Percentiles rank a stretch among this genome's conserved stretches.
These are phyloP conservation scores for Melanargia galathea DNA, from an alignment of 2,888 invertebrate species.

Conservation along the genomic window DNA sequence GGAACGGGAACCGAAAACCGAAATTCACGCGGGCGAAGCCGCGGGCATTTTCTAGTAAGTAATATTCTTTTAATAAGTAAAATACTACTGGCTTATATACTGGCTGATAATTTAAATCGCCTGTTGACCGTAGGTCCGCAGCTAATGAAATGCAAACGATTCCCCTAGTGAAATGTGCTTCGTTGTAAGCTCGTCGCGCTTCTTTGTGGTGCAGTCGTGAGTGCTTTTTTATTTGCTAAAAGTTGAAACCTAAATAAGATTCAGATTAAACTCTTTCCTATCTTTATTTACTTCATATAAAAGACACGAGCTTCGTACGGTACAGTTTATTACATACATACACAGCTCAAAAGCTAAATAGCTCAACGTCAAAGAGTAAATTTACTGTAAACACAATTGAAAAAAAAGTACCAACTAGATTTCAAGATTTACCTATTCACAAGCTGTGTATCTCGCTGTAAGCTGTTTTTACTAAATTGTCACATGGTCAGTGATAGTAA, in stretches of 20 bases:
- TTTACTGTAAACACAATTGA: too few species aligned
- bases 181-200: slow-evolving; percentile 3
- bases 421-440: too few species aligned
- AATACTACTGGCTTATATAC: not conserved
- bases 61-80: not conserved
- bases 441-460: too few species aligned
- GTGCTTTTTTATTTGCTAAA: slow-evolving; percentile 12
- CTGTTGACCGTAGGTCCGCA: not conserved
- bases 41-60: too few species aligned
- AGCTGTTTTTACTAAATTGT: too few species aligned
- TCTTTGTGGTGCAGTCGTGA: slow-evolving; percentile 8
- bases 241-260: slow-evolving; percentile 3
- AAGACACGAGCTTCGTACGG: not conserved
- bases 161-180: slow-evolving; percentile 15
- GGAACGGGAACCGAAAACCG: too few species aligned
- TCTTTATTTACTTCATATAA: not conserved
- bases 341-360: too few species aligned
- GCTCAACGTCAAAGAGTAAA: too few species aligned
- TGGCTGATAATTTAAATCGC: not conserved
- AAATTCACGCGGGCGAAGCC: too few species aligned
- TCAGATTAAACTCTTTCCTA: slow-evolving; percentile 17
- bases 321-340: not conserved
- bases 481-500: too few species aligned
- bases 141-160: slow-evolving; percentile 12
- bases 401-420: too few species aligned